phyloP scores from a whole-genome alignment of 2,797 vertebrate genomes.

The Acropternis orthonyx region DNA sequence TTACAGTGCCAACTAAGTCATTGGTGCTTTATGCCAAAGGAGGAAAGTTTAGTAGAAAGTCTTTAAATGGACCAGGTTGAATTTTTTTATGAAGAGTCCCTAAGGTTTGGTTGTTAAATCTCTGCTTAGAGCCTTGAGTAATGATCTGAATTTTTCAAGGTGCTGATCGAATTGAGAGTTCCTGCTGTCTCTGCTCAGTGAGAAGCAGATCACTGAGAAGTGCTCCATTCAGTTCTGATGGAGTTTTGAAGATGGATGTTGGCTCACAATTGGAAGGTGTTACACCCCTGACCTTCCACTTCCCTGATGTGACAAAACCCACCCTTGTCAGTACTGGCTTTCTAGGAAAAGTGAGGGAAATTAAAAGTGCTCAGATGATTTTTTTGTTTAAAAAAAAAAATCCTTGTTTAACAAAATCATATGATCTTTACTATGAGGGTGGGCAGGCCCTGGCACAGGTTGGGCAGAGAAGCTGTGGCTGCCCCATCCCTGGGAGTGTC shows the following conservation, averaged over 20 bases:
- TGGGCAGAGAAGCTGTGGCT: neutral
- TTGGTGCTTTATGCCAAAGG: neutral
- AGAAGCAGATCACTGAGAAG: neutral
- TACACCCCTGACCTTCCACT: neutral
- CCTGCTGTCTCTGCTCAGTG: neutral
- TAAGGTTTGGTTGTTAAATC: neutral
- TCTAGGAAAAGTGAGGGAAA: neutral
- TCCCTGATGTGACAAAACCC: neutral
- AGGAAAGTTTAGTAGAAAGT: neutral
- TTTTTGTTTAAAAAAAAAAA: neutral
- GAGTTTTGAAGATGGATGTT: neutral
- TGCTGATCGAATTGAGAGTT: neutral
- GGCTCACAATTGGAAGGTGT: neutral
- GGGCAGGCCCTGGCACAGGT: rapidly evolving
- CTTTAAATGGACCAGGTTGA: neutral
- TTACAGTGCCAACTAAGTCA: neutral
- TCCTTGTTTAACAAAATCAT: neutral
- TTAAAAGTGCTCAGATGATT: neutral
- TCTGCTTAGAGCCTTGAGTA: neutral
- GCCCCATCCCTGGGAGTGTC: neutral
- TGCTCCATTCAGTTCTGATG: neutral
- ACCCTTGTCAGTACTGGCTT: neutral
- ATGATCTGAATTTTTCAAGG: neutral
- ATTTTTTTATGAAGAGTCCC: neutral
- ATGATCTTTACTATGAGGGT: neutral